Conservation (phyloP, 2,113 vertebrate genomes). For the human region DNA sequence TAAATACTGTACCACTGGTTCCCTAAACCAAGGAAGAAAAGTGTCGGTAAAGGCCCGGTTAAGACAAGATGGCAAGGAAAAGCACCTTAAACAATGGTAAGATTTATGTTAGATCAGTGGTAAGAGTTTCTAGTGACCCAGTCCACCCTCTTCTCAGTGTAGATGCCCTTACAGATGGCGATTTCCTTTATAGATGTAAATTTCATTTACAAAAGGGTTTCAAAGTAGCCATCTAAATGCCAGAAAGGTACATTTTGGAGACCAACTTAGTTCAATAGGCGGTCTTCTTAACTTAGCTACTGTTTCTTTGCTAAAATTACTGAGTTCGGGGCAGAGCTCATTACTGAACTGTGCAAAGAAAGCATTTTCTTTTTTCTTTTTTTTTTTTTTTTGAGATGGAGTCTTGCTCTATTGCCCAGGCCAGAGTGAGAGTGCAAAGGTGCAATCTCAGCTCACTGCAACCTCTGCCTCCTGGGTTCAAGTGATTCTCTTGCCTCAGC, state of each 20-base stretch:
- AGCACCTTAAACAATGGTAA: neutral
- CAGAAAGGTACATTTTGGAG: neutral
- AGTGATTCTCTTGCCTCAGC: too few species aligned
- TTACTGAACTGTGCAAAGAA: neutral
- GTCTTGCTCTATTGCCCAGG: too few species aligned
- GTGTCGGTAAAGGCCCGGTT: neutral
- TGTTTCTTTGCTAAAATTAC: neutral
- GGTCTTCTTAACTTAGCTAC: neutral
- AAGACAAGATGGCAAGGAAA: neutral
- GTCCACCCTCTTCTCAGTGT: neutral
- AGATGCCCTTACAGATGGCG: neutral
- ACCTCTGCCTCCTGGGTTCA: too few species aligned
- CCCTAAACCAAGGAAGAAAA: neutral
- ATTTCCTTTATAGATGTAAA: neutral
- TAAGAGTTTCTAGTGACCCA: neutral
- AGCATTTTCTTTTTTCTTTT: neutral
- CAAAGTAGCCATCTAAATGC: neutral
- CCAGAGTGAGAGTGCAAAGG: too few species aligned
- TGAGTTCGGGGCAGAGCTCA: neutral
- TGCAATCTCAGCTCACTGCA: too few species aligned
- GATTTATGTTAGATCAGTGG: neutral
- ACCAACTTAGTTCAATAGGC: neutral
- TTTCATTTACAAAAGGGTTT: neutral
- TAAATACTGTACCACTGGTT: neutral
- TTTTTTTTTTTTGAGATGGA: too few species aligned